Percentiles rank a stretch among this genome's conserved stretches.
Evolutionary conservation across 2,888 invertebrate genomes (phyloP).

Genomic region (Actias luna): DNA sequence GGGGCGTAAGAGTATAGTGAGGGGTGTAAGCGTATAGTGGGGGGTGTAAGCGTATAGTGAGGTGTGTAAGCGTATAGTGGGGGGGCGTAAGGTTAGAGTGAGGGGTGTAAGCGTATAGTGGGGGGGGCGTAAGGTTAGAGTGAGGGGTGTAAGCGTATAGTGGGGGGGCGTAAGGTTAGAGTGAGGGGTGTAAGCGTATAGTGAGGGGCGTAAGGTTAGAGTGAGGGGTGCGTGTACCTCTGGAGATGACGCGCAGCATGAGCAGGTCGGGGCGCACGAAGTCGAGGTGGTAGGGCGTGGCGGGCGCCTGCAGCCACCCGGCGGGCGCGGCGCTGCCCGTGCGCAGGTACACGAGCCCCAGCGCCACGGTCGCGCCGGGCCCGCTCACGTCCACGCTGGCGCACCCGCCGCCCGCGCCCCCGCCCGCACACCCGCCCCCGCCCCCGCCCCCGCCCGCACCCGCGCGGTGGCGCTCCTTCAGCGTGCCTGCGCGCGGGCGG

Average conservation of each 20-base stretch:
- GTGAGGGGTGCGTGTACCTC: conserved; percentile 80
- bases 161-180: too few species aligned
- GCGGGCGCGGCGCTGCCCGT: conserved; percentile 93
- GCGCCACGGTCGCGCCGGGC: conserved; percentile 96
- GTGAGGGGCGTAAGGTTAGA: too few species aligned
- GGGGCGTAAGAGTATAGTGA: too few species aligned
- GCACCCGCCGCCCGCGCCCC: conserved; percentile 34
- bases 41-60: too few species aligned
- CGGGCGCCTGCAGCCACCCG: conserved; percentile 94
- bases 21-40: too few species aligned
- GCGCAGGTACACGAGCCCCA: conserved; percentile 95
- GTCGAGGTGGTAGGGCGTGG: conserved; percentile 94
- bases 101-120: too few species aligned
- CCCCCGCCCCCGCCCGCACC: not conserved
- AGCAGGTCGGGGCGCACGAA: conserved; percentile 95
- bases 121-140: too few species aligned
- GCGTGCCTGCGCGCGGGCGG: conserved; percentile 83
- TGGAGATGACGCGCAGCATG: conserved; percentile 89
- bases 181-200: too few species aligned
- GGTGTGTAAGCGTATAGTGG: too few species aligned
- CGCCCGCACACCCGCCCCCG: not conserved
- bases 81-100: too few species aligned
- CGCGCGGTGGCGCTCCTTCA: conserved; percentile 91
- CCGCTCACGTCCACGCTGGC: conserved; percentile 98
- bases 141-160: too few species aligned